Evolutionary conservation across 2,797 vertebrate species (phyloP), one percentile per base, ranked within the genome.

Genomic region (Vespertilio murinus): DNA sequence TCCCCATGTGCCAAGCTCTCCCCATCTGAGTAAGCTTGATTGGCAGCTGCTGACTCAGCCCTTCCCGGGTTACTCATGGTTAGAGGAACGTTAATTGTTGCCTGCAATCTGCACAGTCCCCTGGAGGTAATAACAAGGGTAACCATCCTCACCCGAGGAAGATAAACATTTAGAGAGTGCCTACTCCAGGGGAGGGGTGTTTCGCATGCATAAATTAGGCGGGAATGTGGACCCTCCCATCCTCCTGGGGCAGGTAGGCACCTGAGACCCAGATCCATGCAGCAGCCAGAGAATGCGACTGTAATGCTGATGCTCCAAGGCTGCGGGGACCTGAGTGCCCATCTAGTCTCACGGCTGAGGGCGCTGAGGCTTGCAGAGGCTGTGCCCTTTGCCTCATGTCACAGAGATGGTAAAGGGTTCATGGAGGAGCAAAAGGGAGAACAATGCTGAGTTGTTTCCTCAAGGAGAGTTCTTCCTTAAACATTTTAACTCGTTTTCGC

Each of bases 71-170:
- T 88, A 69, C 14, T 23, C 22, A 64, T 22, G 30, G 47, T 54
- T 20, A 67, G n/a, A 89, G 70, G 89, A 91, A 88, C 52, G 83
- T 84, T 91, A 80, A 94, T 96, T 91, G 77, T 16, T 49, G 71
- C 30, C 86, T 94, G 8, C 33, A 77, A 89, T 91, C 82, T 71
- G 16, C 45, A 42, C 59, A 40, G 33, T 47, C 4, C 86, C 83
- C 67, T 28, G 56, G 38, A 78, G 52, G 64, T 94, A 91, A 88
- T 70, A 70, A 42, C 69, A 74, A 81, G 45, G n/a, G 35, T 40
- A 56, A 88, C n/a, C 69, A 28, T 12, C 47, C 22, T 67, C 13
- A 16, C 65, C 84, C 74, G 74, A 69, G 52, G 85, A 88, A 90
- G 20, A 65, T 0, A 88, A 82, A 71, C 42, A 73, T 65, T 87